phyloP scores from a whole-genome alignment of 2,888 invertebrate genomes.

The Clistopyga incitator region DNA sequence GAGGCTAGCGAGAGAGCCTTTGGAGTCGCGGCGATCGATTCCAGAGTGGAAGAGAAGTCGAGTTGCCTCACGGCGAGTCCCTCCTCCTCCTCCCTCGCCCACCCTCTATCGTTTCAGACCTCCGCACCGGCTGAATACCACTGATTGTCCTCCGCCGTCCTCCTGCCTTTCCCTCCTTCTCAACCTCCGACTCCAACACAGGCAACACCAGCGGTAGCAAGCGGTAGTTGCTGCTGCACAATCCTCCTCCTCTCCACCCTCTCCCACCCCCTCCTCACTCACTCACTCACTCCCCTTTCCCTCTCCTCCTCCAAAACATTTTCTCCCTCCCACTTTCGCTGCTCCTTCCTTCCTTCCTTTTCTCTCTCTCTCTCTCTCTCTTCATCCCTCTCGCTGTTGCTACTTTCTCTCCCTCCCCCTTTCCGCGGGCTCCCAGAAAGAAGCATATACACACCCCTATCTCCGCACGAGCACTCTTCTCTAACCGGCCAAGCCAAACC shows the following conservation, averaged over 20 bases:
- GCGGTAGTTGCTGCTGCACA: slow-evolving; percentile 15
- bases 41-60: slow-evolving; percentile 59
- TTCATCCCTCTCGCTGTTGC: slow-evolving; percentile 29
- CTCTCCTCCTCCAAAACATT: slow-evolving; percentile 70
- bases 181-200: slow-evolving; percentile 23
- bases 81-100: slow-evolving; percentile 34
- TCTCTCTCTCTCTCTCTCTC: slow-evolving; percentile 51
- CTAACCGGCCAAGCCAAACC: slow-evolving; percentile 48
- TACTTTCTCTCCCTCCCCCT: slow-evolving; percentile 42
- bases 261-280: slow-evolving; percentile 17
- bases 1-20: slow-evolving; percentile 36
- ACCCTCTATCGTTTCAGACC: slow-evolving; percentile 64
- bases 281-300: slow-evolving; percentile 52
- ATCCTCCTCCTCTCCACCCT: slow-evolving; percentile 24
- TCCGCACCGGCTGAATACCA: slow-evolving; percentile 80
- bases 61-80: slow-evolving; percentile 54
- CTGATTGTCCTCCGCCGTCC: slow-evolving; percentile 81
- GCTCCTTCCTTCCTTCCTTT: slow-evolving; percentile 71
- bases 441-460: slow-evolving; percentile 41
- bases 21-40: slow-evolving; percentile 61
- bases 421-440: slow-evolving; percentile 25
- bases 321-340: slow-evolving; percentile 71
- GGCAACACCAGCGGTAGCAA: slow-evolving; percentile 29
- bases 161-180: slow-evolving; percentile 56
- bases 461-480: slow-evolving; percentile 46